Conservation (phyloP, 2,113 vertebrate genomes). For the Pleuronectes platessa region DNA sequence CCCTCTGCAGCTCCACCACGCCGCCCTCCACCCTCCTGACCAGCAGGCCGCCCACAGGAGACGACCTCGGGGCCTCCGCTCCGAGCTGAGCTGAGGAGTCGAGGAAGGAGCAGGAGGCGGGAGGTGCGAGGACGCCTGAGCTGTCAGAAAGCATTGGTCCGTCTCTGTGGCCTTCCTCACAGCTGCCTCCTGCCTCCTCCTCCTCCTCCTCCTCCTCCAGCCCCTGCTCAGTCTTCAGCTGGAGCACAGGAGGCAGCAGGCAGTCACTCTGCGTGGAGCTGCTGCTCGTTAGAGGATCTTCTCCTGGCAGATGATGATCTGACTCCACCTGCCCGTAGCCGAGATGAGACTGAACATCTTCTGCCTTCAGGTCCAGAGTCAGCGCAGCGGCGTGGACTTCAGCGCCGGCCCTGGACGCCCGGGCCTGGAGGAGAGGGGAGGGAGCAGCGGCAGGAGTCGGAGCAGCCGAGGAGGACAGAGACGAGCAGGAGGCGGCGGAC, state of each 20-base stretch:
- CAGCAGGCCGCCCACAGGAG: constrained; percentile 58
- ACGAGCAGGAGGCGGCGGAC: constrained; percentile 72
- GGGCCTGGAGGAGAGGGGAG: constrained; percentile 66
- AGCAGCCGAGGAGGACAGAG: constrained; percentile 70
- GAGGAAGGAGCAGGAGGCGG: constrained; percentile 56
- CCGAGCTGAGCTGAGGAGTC: constrained; percentile 71
- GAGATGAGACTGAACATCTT: constrained; percentile 80
- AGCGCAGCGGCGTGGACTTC: constrained; percentile 18
- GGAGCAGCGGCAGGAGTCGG: constrained; percentile 68
- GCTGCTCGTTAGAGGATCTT: constrained; percentile 15
- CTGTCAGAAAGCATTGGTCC: constrained; percentile 36
- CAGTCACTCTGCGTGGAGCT: neutral
- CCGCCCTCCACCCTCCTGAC: constrained; percentile 33
- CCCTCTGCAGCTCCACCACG: constrained; percentile 32
- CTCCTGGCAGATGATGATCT: constrained; percentile 39
- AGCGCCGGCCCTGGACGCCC: neutral
- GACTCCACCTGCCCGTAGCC: constrained; percentile 64
- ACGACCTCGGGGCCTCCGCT: constrained; percentile 51
- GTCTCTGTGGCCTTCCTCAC: constrained; percentile 20
- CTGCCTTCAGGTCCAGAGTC: constrained; percentile 82
- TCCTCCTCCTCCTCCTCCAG: constrained; percentile 42
- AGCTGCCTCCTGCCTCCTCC: constrained; percentile 4
- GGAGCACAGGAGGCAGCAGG: constrained; percentile 48
- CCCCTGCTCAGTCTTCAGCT: constrained; percentile 74
- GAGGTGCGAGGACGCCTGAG: constrained; percentile 5